Base-by-base conservation (phyloP, 1,140 invertebrate genomes). In the Myzus persicae region DNA sequence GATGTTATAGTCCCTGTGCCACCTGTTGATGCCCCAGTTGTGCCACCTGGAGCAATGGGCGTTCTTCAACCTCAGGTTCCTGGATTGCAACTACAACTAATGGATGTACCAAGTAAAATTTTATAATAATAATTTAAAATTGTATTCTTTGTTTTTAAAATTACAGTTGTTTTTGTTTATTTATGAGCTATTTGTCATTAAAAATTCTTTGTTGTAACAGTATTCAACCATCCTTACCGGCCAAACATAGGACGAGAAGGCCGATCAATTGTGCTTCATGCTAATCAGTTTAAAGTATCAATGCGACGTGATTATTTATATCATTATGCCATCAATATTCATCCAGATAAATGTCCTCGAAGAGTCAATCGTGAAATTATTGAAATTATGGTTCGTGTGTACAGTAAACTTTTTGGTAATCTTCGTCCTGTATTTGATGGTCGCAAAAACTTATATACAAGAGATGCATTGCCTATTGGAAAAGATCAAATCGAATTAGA, bases 341-440 rank as follows among this genome's bases (percentile, higher is more conserved):
- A 99, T 94, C 99, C 99, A 44, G 99, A 99, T 95, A 99, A 99
- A 96, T 99, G 99, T 96, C 99, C 99, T 88, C 96, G 99, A 94
- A 99, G 99, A 96, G 99, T 99, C 93, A 99, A 99, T 96, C 97
- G 99, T 94, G 99, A 99, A 96, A 99, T 99, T 95, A 99, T 99
- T 95, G 98, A 99, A 95, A 99, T 99, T 20, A 99, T 99, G 99
- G 99, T 99, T 94, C 97, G 99, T 95, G 97, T 98, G 67, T 99
- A 99, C 95, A 97, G 97, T 95, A 99, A 99, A 96, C 99, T 99
- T 95, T 99, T 99, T 96, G 98, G 98, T 95, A 98, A 98, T 94
- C 96, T 99, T 81, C 99, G 99, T 95, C 99, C 99, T 92, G 99
- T 99, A 31, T 99, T 99, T 96, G 99, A 99, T 96, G 99, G 99